phyloP scores from a whole-genome alignment of 2,888 invertebrate species.

The Caenorhabditis becei region DNA sequence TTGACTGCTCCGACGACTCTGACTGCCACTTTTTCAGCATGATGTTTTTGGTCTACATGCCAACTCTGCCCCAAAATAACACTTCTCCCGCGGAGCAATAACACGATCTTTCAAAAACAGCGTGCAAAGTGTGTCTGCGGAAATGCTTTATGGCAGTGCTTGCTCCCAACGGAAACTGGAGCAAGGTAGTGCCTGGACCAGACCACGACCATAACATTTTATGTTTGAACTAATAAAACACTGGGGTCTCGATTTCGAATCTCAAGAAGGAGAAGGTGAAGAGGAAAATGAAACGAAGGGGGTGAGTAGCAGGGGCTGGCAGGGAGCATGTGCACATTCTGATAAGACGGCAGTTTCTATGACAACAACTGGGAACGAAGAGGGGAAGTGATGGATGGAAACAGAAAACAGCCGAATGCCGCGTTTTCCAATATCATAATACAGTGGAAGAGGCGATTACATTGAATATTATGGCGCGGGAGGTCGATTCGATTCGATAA shows the following conservation, averaged over 20 bases:
- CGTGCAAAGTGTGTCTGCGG: not conserved
- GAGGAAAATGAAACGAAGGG: not conserved
- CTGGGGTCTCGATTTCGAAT: no score
- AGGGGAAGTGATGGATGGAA: not conserved
- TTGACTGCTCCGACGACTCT: no score
- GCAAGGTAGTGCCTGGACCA: constrained; percentile 35
- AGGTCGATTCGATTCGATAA: constrained; percentile 4
- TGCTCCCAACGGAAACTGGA: constrained; percentile 6
- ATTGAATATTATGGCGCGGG: constrained; percentile 38
- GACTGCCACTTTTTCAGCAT: no score
- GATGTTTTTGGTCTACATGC: no score
- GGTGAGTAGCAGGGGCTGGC: not conserved
- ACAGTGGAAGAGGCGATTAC: constrained; percentile 19
- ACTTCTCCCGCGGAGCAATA: not conserved
- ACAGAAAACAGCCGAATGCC: no score
- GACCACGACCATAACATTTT: constrained; percentile 22
- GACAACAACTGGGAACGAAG: constrained; percentile 14
- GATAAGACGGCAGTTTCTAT: constrained; percentile 41
- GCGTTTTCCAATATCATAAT: not conserved
- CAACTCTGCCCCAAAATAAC: no score
- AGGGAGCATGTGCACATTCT: not conserved
- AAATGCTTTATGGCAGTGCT: constrained; percentile 7
- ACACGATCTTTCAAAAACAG: not conserved
- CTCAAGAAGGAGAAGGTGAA: not conserved
- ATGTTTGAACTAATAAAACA: constrained; percentile 32